phyloP scores from a whole-genome alignment of 2,888 invertebrate genomes.

The Xanthorhoe spadicearia region DNA sequence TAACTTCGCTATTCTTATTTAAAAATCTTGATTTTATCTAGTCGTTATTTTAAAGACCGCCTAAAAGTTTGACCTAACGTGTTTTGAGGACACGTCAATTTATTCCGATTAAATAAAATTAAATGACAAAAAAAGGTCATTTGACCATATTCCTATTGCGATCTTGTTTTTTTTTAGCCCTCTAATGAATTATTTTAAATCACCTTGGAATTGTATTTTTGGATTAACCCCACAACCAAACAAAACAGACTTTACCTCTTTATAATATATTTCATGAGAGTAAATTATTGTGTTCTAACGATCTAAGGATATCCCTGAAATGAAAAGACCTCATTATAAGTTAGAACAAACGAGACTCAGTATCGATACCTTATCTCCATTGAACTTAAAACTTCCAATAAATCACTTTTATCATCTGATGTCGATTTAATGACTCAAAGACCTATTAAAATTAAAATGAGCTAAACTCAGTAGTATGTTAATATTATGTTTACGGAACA shows the following conservation, averaged over 20 bases:
- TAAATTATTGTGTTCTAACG: not conserved
- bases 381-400: conserved; percentile 25
- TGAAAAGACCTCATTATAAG: conserved; percentile 15
- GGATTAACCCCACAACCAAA: no score
- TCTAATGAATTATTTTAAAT: no score
- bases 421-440: conserved; percentile 40
- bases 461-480: conserved; percentile 66
- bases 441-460: conserved; percentile 55
- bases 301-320: not conserved
- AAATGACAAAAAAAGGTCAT: no score
- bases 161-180: no score
- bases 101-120: no score
- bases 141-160: no score
- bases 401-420: conserved; percentile 43
- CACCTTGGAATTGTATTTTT: no score
- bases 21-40: no score
- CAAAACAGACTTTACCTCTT: no score
- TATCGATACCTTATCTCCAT: conserved; percentile 29
- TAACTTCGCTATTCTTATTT: not conserved
- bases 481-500: conserved; percentile 68
- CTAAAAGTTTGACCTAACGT: no score
- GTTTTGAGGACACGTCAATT: no score
- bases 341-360: conserved; percentile 22
- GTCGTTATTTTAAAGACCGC: no score
- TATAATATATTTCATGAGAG: conserved; percentile 8